Evolutionary conservation across 1,140 invertebrate species (phyloP).

Genomic region (fruit fly (Drosophila melanogaster)): Release_6_plus_ISO1_MT NT_033777.3:29430001-29430500

Average conservation of each 20-base stretch:
- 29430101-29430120: conserved; percentile 31
- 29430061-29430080: conserved; percentile 6
- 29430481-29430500: not conserved
- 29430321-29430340: conserved; percentile 22
- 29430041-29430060: conserved; percentile 31
- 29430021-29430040: conserved; percentile 44
- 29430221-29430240: conserved; percentile 80
- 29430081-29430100: conserved; percentile 12
- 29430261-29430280: conserved; percentile 80
- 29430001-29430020: conserved; percentile 34
- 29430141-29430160: conserved; percentile 60
- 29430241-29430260: conserved; percentile 80
- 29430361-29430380: not conserved
- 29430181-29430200: conserved; percentile 25
- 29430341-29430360: not conserved
- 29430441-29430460: too few relatives aligned
- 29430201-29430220: conserved; percentile 26
- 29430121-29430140: conserved; percentile 81
- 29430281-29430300: conserved; percentile 56
- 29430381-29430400: not conserved
- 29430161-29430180: conserved; percentile 13
- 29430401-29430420: too few relatives aligned
- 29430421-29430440: too few relatives aligned
- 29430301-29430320: conserved; percentile 28
- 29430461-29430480: not conserved